These are phyloP conservation scores for Cairina moschata DNA, from an alignment of 2,113 vertebrate genomes.

Conservation along the genomic window DNA sequence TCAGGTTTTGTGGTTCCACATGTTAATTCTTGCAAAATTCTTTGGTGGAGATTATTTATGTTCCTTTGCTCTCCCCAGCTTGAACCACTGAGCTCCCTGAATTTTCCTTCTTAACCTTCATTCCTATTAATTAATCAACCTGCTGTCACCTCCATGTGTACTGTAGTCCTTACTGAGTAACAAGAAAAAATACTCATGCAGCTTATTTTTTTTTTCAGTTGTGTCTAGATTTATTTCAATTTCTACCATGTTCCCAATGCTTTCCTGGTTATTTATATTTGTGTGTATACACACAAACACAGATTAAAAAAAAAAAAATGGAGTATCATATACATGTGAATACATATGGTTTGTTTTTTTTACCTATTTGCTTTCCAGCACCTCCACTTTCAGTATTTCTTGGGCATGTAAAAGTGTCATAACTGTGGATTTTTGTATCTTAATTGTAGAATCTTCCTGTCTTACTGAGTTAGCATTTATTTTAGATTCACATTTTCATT, in stretches of 20 bases:
- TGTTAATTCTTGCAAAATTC: constrained; percentile 21
- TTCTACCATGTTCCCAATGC: neutral
- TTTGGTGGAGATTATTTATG: constrained; percentile 37
- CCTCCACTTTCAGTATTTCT: neutral
- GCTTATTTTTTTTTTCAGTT: neutral
- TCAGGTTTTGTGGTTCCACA: neutral
- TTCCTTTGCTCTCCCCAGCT: neutral
- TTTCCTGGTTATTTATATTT: neutral
- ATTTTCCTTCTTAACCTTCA: constrained; percentile 43
- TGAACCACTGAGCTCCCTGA: constrained; percentile 41
- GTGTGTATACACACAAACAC: neutral
- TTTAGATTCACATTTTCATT: neutral
- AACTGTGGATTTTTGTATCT: neutral
- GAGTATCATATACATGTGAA: neutral
- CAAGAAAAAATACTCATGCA: neutral
- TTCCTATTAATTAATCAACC: constrained; percentile 41
- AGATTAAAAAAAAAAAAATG: neutral
- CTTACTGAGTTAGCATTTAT: neutral
- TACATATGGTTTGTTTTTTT: neutral
- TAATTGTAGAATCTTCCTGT: neutral
- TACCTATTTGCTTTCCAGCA: neutral
- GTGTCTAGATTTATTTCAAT: neutral
- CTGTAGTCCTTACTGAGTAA: neutral
- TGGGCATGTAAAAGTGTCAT: neutral
- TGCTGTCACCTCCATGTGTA: neutral